Conservation (phyloP, 1,140 invertebrate genomes). For the Brachionus angularis region DNA sequence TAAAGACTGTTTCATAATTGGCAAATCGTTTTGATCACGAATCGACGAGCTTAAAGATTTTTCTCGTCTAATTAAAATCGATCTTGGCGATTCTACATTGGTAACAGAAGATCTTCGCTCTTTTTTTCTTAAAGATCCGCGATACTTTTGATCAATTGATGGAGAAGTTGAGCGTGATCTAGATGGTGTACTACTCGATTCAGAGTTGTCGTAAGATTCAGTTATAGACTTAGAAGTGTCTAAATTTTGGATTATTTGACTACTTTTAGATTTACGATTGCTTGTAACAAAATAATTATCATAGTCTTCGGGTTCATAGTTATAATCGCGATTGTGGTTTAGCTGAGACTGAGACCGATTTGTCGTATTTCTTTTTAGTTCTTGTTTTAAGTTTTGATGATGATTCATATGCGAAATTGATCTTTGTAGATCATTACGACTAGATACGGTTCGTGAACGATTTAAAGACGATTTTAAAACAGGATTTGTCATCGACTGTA, state of each 20-base stretch:
- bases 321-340: background rate
- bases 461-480: background rate
- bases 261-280: slow-evolving; percentile 4
- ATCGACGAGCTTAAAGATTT: background rate
- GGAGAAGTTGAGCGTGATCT: background rate
- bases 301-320: background rate
- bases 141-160: background rate
- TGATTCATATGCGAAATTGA: background rate
- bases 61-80: background rate
- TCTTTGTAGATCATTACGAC: background rate
- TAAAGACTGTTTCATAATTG: slow-evolving; percentile 9
- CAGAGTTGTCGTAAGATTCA: slow-evolving; percentile 15
- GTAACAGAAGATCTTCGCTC: background rate
- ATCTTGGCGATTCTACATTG: slow-evolving; percentile 2
- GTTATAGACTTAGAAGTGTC: background rate
- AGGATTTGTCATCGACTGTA: background rate
- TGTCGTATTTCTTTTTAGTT: background rate
- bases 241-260: background rate
- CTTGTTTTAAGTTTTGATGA: background rate
- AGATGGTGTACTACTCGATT: background rate
- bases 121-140: background rate
- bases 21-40: too few relatives aligned
- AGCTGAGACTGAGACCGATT: slow-evolving; percentile 21
- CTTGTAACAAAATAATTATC: background rate
- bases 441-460: slow-evolving; percentile 1